Percentiles rank a stretch among this genome's conserved stretches.
These are phyloP conservation scores for Lacanobia oleracea DNA, from an alignment of 2,888 invertebrate species.

Conservation along the genomic window DNA sequence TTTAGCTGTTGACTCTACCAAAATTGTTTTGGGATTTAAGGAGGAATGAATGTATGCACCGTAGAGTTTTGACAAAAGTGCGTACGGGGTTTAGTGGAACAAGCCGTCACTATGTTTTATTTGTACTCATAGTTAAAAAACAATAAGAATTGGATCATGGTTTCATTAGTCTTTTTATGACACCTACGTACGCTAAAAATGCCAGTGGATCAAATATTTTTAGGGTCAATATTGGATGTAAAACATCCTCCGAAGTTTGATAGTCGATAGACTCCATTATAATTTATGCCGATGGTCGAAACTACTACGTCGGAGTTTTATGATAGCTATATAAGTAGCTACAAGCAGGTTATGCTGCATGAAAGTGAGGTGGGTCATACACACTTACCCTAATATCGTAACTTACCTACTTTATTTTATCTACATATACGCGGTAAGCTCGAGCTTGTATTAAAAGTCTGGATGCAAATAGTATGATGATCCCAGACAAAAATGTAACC, in stretches of 20 bases:
- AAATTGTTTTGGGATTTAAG: too few relatives aligned
- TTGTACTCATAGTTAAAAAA: background rate
- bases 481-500: too few relatives aligned
- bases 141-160: background rate
- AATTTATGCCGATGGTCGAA: background rate
- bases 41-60: too few relatives aligned
- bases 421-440: background rate
- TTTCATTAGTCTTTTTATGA: background rate
- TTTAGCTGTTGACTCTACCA: too few relatives aligned
- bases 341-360: background rate
- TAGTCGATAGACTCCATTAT: background rate
- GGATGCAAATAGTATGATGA: background rate
- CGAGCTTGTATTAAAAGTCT: background rate
- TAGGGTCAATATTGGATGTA: background rate
- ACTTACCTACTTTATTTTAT: background rate
- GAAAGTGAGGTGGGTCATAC: background rate
- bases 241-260: background rate
- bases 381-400: background rate
- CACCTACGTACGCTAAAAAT: background rate
- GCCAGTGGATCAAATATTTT: background rate
- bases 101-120: too few relatives aligned
- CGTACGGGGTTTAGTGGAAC: too few relatives aligned
- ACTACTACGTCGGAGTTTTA: constrained; percentile 3
- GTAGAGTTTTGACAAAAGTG: too few relatives aligned
- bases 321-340: background rate